Conservation (phyloP, 2,113 vertebrate species). For the Sinocyclocheilus grahami region DNA sequence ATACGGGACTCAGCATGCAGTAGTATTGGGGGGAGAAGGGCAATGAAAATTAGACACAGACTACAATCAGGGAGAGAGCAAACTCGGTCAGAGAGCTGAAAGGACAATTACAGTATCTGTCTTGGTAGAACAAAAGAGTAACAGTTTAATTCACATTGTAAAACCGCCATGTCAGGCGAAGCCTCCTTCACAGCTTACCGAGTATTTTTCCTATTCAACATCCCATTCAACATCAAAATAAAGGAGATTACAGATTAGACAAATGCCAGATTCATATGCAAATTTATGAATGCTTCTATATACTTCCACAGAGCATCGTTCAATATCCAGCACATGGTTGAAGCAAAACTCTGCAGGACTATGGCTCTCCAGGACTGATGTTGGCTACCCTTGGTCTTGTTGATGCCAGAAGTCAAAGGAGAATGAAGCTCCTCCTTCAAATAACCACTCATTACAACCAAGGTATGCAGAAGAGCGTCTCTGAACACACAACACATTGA, state of each 20-base stretch:
- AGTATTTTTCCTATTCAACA: slow-evolving; percentile 34
- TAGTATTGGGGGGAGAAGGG: slow-evolving; percentile 45
- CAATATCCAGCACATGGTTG: neutral
- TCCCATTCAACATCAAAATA: neutral
- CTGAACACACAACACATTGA: no score
- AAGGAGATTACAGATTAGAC: slow-evolving; percentile 20
- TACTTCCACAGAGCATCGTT: neutral
- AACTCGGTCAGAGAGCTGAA: slow-evolving; percentile 40
- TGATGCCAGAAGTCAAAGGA: no score
- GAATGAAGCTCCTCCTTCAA: neutral
- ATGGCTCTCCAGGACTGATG: no score
- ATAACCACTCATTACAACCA: neutral
- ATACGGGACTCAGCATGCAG: slow-evolving; percentile 57
- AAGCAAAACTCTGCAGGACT: neutral
- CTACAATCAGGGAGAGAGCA: slow-evolving; percentile 36
- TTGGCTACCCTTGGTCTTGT: neutral
- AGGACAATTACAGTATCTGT: slow-evolving; percentile 44
- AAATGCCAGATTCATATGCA: slow-evolving; percentile 24
- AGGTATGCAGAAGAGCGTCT: neutral
- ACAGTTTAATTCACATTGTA: slow-evolving; percentile 32
- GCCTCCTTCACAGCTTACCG: slow-evolving; percentile 13
- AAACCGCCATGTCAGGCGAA: slow-evolving; percentile 20
- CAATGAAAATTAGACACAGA: slow-evolving; percentile 46
- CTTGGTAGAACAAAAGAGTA: slow-evolving; percentile 42
- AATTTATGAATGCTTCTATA: slow-evolving; percentile 20